Evolutionary conservation across 1,140 invertebrate species (phyloP), one percentile per base, ranked within the genome.

Genomic region (Meloidogyne chitwoodi): DNA sequence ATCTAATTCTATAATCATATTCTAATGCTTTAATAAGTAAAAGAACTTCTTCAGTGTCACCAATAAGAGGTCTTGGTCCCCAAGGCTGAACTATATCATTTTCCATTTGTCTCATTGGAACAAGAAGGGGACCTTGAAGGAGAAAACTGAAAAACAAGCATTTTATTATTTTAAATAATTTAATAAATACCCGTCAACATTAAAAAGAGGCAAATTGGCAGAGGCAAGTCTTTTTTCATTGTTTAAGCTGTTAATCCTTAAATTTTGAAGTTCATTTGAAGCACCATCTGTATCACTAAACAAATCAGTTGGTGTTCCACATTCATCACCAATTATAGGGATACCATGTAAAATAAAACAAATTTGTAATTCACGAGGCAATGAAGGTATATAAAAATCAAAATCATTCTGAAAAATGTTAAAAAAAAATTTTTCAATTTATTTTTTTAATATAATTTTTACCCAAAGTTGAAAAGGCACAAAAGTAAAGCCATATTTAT

Each of bases 71-170:
- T 63, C 71, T 63, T 8, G 81, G 82, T n/a, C 81, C 81, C 80
- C 81, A 82, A 22, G 81, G 81, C 29, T 77, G 48, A 14, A 84
- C 71, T 14, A 44, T 38, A 24, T 78, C 68, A 14, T 76, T 56
- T 14, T 61, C 38, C 71, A 81, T 78, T 27, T 68, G 22, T 19
- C 26, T 34, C 31, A 82, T 27, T 24, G 74, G 79, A 12, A 83
- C n/a, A n/a, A 84, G 24, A 19, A 82, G 67, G 26, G 78, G 70
- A n/a, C 81, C 82, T 77, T 83, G 81, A 6, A 82, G 24, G 1
- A 82, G 41, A 63, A 56, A 81, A 31, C 80, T 81, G 38, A 79
- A 83, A 44, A 31, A 22, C 12, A 6, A 56, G 26, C 12, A 34
- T 19, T 61, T 12, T 27, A 22, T 70, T 70, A 5, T n/a, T 71